Evolutionary conservation across 2,797 vertebrate species (phyloP), one percentile per base, ranked within the genome.

Genomic region (Eleutherodactylus coqui): DNA sequence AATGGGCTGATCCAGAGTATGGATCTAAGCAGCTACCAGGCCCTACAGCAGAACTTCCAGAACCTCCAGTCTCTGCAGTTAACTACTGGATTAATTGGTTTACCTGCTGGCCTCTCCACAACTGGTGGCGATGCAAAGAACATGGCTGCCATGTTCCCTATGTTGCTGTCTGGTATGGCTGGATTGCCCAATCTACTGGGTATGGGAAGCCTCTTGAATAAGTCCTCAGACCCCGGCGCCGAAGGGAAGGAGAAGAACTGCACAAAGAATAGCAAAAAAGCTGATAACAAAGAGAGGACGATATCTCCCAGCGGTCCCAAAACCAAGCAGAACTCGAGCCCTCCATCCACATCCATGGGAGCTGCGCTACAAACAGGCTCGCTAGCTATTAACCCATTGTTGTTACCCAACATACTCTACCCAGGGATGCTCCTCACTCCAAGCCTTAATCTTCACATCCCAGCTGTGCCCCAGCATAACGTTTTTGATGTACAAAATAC

Each of bases 381-480:
- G 27, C 92, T 98, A 91, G 95, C 97, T 93, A 95, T 99, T 93
- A 99, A 98, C 96, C 97, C 98, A 88, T 95, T 99, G 89, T 95
- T 99, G 91, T 95, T 99, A 89, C 98, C 98, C 93, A 97, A 97
- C 93, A 97, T 99, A 96, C 95, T 99, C 94, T 99, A 99, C 93
- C 98, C 98, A 97, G 98, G 98, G 96, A 98, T 98, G 97, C 97
- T 99, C 94, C 97, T 99, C 96, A 98, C 97, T 95, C 97, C 97
- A 98, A 96, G 98, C 98, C 98, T 99, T 99, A 99, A 99, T 96
- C 96, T 97, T 93, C 96, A 97, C 92, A 95, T 95, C 94, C 96
- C 96, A 93, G 91, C 96, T 91, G 92, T 95, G 91, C 92, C 95
- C 91, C 95, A 95, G 90, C 90, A 94, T 80, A 94, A 88, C 89